A percentile compares a stretch with the other conserved stretches of the same genome.
Evolutionary conservation across 2,113 vertebrate genomes (phyloP).

Genomic region (Bostrychus sinensis): DNA sequence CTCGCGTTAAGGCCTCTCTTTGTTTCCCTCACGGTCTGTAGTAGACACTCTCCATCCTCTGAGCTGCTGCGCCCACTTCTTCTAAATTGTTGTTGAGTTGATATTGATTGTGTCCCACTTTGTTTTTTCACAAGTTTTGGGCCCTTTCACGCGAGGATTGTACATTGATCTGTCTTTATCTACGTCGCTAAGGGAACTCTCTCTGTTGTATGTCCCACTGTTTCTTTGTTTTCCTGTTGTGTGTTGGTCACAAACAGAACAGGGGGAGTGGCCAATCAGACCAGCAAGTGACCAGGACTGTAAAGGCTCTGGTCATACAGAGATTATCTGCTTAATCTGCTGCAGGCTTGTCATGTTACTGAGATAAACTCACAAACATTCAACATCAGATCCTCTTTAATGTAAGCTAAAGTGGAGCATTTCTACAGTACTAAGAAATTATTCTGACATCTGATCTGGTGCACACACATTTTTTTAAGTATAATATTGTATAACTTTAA

Average conservation of each 20-base stretch:
- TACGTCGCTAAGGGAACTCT: not conserved
- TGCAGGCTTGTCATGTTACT: conserved; percentile 20
- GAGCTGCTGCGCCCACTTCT: not conserved
- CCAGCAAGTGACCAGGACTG: not conserved
- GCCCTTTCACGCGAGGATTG: not conserved
- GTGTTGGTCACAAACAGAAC: not conserved
- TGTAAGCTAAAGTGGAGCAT: not conserved
- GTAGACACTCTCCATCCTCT: not conserved
- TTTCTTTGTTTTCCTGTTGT: not conserved
- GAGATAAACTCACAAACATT: conserved; percentile 2
- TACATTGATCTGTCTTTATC: not conserved
- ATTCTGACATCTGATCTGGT: too few species aligned
- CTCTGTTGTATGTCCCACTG: not conserved
- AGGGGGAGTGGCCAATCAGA: not conserved
- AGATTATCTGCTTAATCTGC: conserved; percentile 42
- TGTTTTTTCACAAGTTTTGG: not conserved
- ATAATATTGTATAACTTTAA: too few species aligned
- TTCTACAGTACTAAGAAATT: too few species aligned
- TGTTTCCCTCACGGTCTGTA: not conserved
- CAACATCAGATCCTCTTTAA: not conserved
- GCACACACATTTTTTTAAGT: too few species aligned
- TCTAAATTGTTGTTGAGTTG: not conserved
- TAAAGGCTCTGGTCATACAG: conserved; percentile 17
- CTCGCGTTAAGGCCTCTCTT: not conserved
- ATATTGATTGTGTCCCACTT: not conserved